Evolutionary conservation across 2,113 vertebrate species (phyloP).

Genomic region (Tautogolabrus adspersus): DNA sequence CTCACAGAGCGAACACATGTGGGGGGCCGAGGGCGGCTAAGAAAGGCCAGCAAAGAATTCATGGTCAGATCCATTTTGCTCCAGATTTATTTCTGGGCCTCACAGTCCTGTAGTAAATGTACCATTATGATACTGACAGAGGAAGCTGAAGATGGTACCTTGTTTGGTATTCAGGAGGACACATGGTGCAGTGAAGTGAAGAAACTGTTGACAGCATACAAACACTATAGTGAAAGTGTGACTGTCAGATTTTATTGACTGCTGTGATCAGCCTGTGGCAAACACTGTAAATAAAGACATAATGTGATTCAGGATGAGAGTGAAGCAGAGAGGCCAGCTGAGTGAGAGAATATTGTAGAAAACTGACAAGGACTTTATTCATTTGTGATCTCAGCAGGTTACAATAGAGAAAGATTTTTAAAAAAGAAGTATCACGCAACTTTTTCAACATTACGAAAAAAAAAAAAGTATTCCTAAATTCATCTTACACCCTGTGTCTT

Average conservation of each 20-base stretch:
- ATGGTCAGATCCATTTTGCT: slow-evolving; percentile 7
- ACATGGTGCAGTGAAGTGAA: not conserved
- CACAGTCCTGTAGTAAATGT: slow-evolving; percentile 17
- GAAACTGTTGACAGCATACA: slow-evolving; percentile 26
- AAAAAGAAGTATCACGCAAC: not conserved
- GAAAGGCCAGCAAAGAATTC: slow-evolving; percentile 27
- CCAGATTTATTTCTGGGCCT: slow-evolving; percentile 12
- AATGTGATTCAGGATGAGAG: not conserved
- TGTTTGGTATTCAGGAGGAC: slow-evolving; percentile 48
- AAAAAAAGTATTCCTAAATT: not conserved
- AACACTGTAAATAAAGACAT: slow-evolving; percentile 13
- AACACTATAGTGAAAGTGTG: slow-evolving; percentile 16
- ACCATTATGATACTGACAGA: slow-evolving; percentile 5
- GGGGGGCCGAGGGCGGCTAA: not conserved
- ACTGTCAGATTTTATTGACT: slow-evolving; percentile 43
- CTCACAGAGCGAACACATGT: not conserved
- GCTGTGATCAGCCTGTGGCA: slow-evolving; percentile 13
- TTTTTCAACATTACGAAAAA: not conserved
- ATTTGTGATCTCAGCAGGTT: not conserved
- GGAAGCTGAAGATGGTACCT: not conserved
- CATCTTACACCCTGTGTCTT: not conserved
- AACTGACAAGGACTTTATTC: not conserved
- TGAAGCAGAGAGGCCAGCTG: not conserved
- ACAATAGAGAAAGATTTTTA: not conserved
- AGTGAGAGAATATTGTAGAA: not conserved